These are phyloP conservation scores for Clistopyga incitator DNA, from an alignment of 2,888 invertebrate genomes.

Conservation along the genomic window DNA sequence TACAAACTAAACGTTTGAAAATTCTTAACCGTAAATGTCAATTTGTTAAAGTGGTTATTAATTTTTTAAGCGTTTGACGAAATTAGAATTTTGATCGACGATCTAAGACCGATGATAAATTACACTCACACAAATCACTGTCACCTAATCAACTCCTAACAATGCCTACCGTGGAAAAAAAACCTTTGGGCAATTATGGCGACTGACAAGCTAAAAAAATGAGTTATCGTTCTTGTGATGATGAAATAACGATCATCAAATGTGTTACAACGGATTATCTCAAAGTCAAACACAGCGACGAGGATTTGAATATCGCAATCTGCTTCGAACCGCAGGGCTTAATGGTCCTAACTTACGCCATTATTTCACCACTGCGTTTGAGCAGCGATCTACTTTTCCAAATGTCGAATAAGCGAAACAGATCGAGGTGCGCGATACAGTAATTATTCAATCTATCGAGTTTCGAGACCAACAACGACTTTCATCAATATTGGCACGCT, in stretches of 20 bases:
- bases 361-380: not conserved
- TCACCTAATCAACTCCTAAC: no score
- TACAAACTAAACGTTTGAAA: no score
- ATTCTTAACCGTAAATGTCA: no score
- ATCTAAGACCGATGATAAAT: no score
- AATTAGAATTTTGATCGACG: no score
- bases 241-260: not conserved
- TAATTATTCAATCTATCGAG: constrained; percentile 21
- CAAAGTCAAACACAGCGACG: not conserved
- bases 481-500: not conserved
- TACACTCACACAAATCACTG: no score
- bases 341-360: not conserved
- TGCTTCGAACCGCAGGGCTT: not conserved
- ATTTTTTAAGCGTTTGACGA: no score
- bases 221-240: not conserved
- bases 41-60: no score
- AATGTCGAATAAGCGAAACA: not conserved
- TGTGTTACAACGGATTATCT: not conserved
- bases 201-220: not conserved
- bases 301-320: not conserved
- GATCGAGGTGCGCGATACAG: not conserved
- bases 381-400: not conserved
- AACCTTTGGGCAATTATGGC: not conserved
- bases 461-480: constrained; percentile 25
- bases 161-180: not conserved